Conservation (phyloP, 2,888 invertebrate species). For the Caenorhabditis macrosperma region DNA sequence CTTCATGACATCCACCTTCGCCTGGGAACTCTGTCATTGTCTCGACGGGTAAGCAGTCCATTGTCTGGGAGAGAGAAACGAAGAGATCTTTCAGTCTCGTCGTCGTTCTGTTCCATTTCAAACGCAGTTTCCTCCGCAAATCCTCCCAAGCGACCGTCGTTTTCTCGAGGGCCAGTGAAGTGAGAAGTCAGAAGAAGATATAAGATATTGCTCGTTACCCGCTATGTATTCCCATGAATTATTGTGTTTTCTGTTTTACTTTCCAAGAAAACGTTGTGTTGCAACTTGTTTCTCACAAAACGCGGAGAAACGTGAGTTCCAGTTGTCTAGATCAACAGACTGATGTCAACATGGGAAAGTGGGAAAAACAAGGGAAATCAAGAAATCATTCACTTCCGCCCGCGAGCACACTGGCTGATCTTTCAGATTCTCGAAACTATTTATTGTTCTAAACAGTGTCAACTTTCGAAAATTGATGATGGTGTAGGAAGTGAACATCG, state of each 20-base stretch:
- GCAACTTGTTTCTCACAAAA: neutral
- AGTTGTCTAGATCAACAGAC: neutral
- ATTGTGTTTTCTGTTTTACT: neutral
- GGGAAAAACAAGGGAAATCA: neutral
- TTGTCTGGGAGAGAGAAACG: neutral
- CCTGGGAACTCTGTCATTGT: constrained; percentile 58
- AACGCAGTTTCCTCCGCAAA: constrained; percentile 28
- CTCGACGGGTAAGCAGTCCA: constrained; percentile 40
- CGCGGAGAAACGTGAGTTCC: neutral
- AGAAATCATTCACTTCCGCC: neutral
- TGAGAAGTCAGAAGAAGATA: constrained; percentile 1
- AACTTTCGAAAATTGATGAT: constrained; percentile 23
- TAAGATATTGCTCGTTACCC: neutral
- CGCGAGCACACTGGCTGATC: neutral
- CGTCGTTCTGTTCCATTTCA: constrained; percentile 44
- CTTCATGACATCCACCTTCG: constrained; percentile 54
- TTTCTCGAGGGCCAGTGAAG: constrained; percentile 25
- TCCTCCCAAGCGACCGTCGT: neutral
- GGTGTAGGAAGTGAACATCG: neutral
- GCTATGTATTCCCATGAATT: neutral
- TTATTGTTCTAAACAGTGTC: neutral
- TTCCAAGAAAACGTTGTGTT: neutral
- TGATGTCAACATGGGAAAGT: neutral
- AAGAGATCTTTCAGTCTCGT: constrained; percentile 22
- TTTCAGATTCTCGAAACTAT: too few species aligned